These are phyloP conservation scores for Osmoderma eremita DNA, from an alignment of 2,888 invertebrate species.

Conservation along the genomic window DNA sequence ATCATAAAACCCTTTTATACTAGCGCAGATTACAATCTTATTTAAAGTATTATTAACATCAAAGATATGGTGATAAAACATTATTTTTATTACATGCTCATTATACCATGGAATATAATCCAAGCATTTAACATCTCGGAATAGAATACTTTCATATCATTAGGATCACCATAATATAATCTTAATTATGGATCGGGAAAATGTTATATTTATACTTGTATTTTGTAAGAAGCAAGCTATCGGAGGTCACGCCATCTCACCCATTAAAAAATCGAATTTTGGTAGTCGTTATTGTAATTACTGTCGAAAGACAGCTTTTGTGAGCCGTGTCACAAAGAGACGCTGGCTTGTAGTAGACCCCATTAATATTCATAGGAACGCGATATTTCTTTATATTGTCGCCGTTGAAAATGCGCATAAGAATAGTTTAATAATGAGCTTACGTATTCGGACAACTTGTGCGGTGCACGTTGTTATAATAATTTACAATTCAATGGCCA, in stretches of 20 bases:
- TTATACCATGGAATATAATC: no score
- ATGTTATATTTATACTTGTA: no score
- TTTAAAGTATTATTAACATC: no score
- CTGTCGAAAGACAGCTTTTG: slow-evolving; percentile 7
- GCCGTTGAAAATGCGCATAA: slow-evolving; percentile 45
- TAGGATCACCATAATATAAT: no score
- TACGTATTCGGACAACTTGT: slow-evolving; percentile 57
- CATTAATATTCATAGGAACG: slow-evolving; percentile 40
- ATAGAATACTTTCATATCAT: no score
- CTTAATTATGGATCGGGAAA: no score
- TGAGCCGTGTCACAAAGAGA: background rate
- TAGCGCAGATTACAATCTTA: no score
- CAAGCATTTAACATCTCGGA: no score
- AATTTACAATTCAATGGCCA: slow-evolving; percentile 60
- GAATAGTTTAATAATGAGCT: slow-evolving; percentile 56
- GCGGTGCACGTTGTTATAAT: slow-evolving; percentile 56
- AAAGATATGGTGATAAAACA: no score
- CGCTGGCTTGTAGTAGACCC: background rate
- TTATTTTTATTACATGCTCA: no score
- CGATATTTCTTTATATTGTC: slow-evolving; percentile 39
- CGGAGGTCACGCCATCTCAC: slow-evolving; percentile 21
- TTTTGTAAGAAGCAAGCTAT: slow-evolving; percentile 5
- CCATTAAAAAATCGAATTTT: slow-evolving; percentile 33
- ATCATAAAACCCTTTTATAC: no score
- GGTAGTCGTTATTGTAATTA: slow-evolving; percentile 34